Percentiles rank a stretch among this genome's conserved stretches.
These are phyloP conservation scores for Nephila pilipes DNA, from an alignment of 1,140 invertebrate genomes.

Conservation along the genomic window DNA sequence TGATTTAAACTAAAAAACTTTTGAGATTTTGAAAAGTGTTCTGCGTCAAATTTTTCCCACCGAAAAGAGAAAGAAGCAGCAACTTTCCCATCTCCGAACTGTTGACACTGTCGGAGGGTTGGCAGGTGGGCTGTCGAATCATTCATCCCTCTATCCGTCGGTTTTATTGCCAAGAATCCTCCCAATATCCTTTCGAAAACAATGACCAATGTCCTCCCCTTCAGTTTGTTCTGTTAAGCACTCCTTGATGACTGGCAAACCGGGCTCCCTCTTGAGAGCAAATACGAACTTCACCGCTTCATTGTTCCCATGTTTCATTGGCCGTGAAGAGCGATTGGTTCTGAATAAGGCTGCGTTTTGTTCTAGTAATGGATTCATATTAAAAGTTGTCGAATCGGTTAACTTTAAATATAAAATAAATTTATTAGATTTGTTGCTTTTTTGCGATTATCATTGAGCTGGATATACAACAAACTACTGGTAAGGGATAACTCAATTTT, in stretches of 20 bases:
- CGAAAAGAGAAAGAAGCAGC: not conserved
- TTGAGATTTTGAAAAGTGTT: not conserved
- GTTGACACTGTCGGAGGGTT: constrained; percentile 39
- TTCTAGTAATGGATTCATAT: too few species aligned
- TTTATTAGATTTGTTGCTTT: too few species aligned
- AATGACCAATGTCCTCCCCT: constrained; percentile 65
- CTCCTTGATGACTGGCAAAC: constrained; percentile 72
- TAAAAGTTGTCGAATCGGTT: too few species aligned
- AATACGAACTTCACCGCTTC: not conserved
- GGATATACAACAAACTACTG: too few species aligned
- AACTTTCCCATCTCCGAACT: constrained; percentile 4
- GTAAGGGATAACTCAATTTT: too few species aligned
- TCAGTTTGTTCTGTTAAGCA: constrained; percentile 71
- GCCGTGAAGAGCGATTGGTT: not conserved
- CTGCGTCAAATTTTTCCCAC: not conserved
- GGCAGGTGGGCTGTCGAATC: constrained; percentile 31
- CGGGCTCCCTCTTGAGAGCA: constrained; percentile 8
- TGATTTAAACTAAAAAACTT: too few species aligned
- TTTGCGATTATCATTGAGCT: too few species aligned
- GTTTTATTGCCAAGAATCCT: constrained; percentile 69
- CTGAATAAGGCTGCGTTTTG: not conserved
- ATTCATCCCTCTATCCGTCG: constrained; percentile 35
- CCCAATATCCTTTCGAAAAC: constrained; percentile 73
- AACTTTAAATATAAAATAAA: too few species aligned
- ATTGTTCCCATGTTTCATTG: not conserved